Percentiles rank a stretch among this genome's conserved stretches.
Evolutionary conservation across 2,113 vertebrate genomes (phyloP).

Genomic region (Melozone crissalis): DNA sequence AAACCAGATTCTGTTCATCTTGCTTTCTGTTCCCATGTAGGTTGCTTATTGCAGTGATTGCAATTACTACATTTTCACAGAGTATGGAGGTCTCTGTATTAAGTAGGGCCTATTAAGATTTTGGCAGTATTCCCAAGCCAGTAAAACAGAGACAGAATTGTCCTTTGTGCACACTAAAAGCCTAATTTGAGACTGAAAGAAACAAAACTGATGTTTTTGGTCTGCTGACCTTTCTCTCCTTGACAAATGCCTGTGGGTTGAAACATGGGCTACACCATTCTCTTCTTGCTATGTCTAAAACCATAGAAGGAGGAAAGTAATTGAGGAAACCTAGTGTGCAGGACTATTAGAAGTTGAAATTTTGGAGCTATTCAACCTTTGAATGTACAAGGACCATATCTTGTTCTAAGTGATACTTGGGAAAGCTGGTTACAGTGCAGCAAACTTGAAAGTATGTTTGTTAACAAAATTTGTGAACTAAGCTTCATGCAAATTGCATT

Average conservation of each 20-base stretch:
- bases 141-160: conserved; percentile 36
- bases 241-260: background rate
- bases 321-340: background rate
- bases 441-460: background rate
- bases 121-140: conserved; percentile 50
- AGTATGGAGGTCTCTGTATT: conserved; percentile 33
- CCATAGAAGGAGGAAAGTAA: background rate
- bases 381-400: background rate
- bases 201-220: conserved; percentile 17
- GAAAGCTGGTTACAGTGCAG: background rate
- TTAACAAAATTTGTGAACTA: background rate
- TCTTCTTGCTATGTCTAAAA: background rate
- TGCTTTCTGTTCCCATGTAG: background rate
- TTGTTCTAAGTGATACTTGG: background rate
- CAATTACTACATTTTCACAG: background rate
- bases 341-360: background rate
- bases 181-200: conserved; percentile 9
- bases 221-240: conserved; percentile 27
- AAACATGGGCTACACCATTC: background rate
- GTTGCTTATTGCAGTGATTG: background rate
- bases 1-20: conserved; percentile 1
- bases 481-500: background rate
- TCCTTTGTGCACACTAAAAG: conserved; percentile 2
- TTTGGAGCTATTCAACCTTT: background rate
- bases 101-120: conserved; percentile 36